A percentile compares a stretch with the other conserved stretches of the same genome.
Conservation (phyloP, 92 coral and sea anemone genomes). For the Bergia sp. region DNA sequence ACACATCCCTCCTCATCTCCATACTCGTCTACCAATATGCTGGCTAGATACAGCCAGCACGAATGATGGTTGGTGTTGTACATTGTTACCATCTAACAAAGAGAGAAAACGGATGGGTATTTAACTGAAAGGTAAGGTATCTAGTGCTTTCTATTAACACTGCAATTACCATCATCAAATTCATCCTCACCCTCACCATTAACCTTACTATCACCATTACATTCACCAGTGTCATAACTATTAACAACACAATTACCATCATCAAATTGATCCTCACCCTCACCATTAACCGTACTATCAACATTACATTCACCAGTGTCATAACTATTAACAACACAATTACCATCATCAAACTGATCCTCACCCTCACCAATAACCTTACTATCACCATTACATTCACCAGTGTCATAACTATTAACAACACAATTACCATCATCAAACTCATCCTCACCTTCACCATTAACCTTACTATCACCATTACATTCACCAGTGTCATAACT, state of each 20-base stretch:
- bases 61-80: slow-evolving; percentile 88
- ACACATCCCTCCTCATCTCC: slow-evolving; percentile 82
- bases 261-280: background rate
- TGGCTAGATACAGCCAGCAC: slow-evolving; percentile 96
- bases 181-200: background rate
- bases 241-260: background rate
- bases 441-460: no score
- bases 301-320: background rate
- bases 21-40: slow-evolving; percentile 96
- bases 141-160: background rate
- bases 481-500: no score
- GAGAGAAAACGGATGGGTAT: background rate
- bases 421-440: no score
- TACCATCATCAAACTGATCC: background rate
- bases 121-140: background rate
- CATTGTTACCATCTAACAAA: slow-evolving; percentile 77
- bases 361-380: background rate
- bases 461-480: no score
- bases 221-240: no score
- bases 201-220: no score
- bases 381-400: background rate
- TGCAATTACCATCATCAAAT: background rate
- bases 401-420: background rate
- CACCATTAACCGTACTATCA: background rate
- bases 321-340: background rate